These are phyloP conservation scores for Araneus ventricosus DNA, from an alignment of 1,140 invertebrate species.

Conservation along the genomic window DNA sequence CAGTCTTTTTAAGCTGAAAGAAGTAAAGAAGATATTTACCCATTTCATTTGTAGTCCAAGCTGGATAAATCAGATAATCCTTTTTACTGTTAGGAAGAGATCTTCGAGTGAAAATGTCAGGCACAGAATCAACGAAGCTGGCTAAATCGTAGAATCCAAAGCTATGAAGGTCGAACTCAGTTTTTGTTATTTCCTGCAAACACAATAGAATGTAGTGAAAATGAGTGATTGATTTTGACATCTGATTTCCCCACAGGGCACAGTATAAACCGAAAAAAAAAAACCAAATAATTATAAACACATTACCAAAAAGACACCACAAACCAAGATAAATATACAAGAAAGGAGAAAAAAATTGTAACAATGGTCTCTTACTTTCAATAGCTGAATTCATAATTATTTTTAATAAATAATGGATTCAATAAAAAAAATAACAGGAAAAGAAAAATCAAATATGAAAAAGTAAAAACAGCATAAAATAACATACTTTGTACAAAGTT, in stretches of 20 bases:
- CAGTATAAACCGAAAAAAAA: neutral
- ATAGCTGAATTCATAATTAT: neutral
- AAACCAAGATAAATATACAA: neutral
- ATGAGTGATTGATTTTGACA: neutral
- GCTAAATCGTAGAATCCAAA: constrained; percentile 35
- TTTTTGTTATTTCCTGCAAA: neutral
- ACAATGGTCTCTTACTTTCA: neutral
- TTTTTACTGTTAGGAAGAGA: neutral
- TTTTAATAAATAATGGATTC: too few relatives aligned
- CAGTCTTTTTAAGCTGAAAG: neutral
- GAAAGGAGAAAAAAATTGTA: neutral
- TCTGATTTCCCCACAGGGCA: neutral
- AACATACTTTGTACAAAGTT: neutral
- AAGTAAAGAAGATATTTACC: neutral
- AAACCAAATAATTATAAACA: neutral
- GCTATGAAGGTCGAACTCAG: constrained; percentile 36
- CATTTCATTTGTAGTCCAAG: neutral
- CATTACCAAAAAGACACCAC: neutral
- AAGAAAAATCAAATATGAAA: neutral
- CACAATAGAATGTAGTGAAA: neutral
- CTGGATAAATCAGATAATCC: constrained; percentile 25
- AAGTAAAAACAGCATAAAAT: neutral
- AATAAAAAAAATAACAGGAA: too few relatives aligned
- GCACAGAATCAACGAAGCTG: constrained; percentile 1
- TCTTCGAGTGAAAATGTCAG: constrained; percentile 33